Base-by-base conservation (phyloP, 2,888 invertebrate species). In the Nomada flava region DNA sequence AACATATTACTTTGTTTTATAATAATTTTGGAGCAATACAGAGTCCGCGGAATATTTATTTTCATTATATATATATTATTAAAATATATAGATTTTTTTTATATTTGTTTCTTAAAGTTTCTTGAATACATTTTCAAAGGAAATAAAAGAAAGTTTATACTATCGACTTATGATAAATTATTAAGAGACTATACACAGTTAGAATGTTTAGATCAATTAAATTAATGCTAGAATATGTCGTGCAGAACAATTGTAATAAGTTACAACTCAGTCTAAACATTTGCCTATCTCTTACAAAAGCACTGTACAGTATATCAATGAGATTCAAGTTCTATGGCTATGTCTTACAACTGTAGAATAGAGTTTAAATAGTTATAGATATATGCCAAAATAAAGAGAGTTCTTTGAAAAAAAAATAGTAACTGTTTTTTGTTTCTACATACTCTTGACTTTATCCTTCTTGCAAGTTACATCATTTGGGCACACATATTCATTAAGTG, bases 341-440 rank as follows among this genome's bases (percentile, higher is more conserved):
- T 82, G 81, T 83, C 76, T 76, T 47, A 68, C 76, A 64, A 86
- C 80, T 88, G 86, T 87, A 82, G 82, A 59, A 81, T 81, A 82
- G 75, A 69, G 80, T 52, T 72, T 76, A 75, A 73, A 71, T 57
- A 79, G 77, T 86, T 81, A 88, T 82, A 78, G 65, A 86, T 84
- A 86, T 88, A 89, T 89, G 90, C 89, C 90, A 90, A 90, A 90
- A 90, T 90, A 90, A 90, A 90, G 89, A 90, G 90, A 86, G 85
- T 86, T 82, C 81, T 88, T 88, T 80, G 76, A 85, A 87, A 89
- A 88, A 82, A 42, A 15, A n/a, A 71, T 79, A 79, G 63, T 83
- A 84, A 65, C 76, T 74, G 84, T 87, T 83, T 88, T 82, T 87
- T 89, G 81, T 87, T 85, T 82, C 79, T 88, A 75, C 82, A 77